Base-by-base conservation (phyloP, 2,113 vertebrate species). In the Taxidea taxus region DNA sequence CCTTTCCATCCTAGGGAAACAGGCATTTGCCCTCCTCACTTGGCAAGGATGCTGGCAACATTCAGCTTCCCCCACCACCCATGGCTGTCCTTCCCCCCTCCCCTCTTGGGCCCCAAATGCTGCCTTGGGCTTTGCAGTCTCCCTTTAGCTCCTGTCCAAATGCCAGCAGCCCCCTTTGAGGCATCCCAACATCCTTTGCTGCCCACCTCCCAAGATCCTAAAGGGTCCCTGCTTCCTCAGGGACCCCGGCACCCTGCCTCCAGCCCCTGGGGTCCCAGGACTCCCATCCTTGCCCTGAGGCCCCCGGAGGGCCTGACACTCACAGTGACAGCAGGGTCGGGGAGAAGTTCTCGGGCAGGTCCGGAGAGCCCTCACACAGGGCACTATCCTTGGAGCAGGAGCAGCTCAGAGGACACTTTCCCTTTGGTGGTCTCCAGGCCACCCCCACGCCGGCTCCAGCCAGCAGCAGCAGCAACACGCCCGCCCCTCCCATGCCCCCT, bases 321-420 rank as follows among this genome's bases (percentile, higher is more conserved):
- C 97, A 98, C 98, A 98, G 98, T 27, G 98, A 98, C 95, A 98
- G 97, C 78, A 98, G 97, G 75, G 95, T 95, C 0, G 95, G 90
- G 44, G 98, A 94, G 97, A 98, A 97, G 60, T 56, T 98, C 66
- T 91, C 96, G 0, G 98, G 98, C 70, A 99, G 98, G 47, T 97
- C 97, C 39, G n/a, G 80, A 86, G 97, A 95, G 54, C 97, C 97
- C 88, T 98, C 98, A 37, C 98, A 99, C 54, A 98, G 97, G 75
- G 98, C 98, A 7, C 94, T 98, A 54, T 99, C 98, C 74, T 98
- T 98, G 87, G 97, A 98, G 88, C 98, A 99, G 96, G 97, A 98
- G 83, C 98, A 99, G 92, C 92, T 94, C 0, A 27, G 37, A 2
- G 98, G 97, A 87, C 98, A 99, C 70, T 97, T 98, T 21, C 98